phyloP scores from a whole-genome alignment of 2,113 vertebrate species.

The Machaerirhynchus nigripectus region DNA sequence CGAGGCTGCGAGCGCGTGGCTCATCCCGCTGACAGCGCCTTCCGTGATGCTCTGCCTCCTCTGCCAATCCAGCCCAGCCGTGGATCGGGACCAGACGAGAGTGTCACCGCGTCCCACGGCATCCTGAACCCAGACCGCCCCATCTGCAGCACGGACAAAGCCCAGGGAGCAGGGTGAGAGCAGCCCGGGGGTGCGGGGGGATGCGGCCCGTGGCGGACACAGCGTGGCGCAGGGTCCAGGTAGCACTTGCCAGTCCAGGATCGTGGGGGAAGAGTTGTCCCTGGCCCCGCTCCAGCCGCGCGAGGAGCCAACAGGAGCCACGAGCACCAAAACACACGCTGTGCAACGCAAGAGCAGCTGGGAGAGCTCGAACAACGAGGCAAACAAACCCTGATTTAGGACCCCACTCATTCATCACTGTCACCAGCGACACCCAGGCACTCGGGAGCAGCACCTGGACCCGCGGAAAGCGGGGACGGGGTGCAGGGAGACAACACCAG shows the following conservation, averaged over 20 bases:
- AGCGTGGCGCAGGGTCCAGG: background rate
- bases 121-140: background rate
- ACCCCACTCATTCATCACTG: background rate
- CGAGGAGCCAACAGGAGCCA: background rate
- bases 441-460: background rate
- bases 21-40: background rate
- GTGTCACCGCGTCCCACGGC: background rate
- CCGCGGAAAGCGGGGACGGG: rapidly evolving
- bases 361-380: background rate
- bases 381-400: background rate
- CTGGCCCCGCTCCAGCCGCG: background rate
- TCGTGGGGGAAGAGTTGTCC: rapidly evolving
- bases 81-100: background rate
- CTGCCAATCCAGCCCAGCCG: background rate
- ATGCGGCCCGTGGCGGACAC: rapidly evolving
- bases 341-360: background rate
- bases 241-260: background rate
- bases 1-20: background rate
- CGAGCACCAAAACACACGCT: background rate
- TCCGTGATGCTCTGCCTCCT: background rate
- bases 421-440: background rate
- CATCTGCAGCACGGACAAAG: background rate
- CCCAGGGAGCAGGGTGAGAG: background rate
- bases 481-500: background rate
- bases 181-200: rapidly evolving